These are phyloP conservation scores for Tenthredo amoena DNA, from an alignment of 2,888 invertebrate genomes.

Conservation along the genomic window DNA sequence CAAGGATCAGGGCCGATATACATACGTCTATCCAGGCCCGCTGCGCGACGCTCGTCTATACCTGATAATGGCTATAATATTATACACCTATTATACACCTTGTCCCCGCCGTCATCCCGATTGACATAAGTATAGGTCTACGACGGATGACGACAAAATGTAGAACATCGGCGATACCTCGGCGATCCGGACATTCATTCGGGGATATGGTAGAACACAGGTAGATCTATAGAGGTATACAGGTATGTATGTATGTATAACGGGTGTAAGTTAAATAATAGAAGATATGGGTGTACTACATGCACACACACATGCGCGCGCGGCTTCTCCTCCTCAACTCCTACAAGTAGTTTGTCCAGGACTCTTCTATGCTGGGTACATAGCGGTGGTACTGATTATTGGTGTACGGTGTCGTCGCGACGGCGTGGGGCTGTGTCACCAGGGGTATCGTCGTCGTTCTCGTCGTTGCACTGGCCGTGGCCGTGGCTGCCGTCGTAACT, in stretches of 20 bases:
- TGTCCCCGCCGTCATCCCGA: too few species aligned
- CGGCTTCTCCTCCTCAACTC: not conserved
- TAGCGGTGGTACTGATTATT: constrained; percentile 78
- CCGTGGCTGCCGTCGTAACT: constrained; percentile 64
- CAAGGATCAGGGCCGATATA: not conserved
- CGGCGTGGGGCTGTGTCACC: constrained; percentile 58
- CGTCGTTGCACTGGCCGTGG: constrained; percentile 66
- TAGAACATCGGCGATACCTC: not conserved
- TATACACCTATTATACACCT: too few species aligned
- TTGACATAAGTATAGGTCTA: too few species aligned
- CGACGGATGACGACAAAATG: not conserved
- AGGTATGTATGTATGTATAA: not conserved
- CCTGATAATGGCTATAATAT: too few species aligned
- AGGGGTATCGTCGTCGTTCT: constrained; percentile 70
- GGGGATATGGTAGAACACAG: too few species aligned
- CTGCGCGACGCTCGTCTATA: too few species aligned
- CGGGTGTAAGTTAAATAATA: constrained; percentile 11
- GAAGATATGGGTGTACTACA: not conserved
- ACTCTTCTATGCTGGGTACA: constrained; percentile 71
- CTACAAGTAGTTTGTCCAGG: constrained; percentile 65
- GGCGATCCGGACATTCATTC: not conserved
- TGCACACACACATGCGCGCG: too few species aligned
- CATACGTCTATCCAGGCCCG: too few species aligned
- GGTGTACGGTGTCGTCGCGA: constrained; percentile 67
- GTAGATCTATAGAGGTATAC: too few species aligned